Evolutionary conservation across 2,797 vertebrate species (phyloP).

Genomic region (Phrynocephalus vlangalii): DNA sequence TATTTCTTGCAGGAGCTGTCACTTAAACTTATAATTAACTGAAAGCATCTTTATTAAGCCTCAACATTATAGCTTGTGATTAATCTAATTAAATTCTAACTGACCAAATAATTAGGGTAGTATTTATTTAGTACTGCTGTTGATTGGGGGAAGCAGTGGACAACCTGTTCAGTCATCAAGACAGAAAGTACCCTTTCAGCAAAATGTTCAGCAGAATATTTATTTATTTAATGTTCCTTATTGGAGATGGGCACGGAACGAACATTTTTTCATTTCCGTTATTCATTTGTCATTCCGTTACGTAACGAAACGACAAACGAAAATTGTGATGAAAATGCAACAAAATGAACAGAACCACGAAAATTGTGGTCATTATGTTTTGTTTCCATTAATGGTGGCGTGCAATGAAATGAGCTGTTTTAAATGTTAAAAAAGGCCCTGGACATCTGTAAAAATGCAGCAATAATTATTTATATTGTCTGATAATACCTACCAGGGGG

Average conservation of each 20-base stretch:
- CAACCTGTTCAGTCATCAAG: not conserved
- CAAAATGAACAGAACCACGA: too few relatives aligned
- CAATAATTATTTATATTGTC: too few relatives aligned
- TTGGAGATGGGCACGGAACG: not conserved
- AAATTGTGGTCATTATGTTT: too few relatives aligned
- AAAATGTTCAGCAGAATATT: not conserved
- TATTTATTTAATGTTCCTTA: not conserved
- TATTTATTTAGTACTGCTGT: slow-evolving; percentile 20
- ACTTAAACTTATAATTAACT: slow-evolving; percentile 33
- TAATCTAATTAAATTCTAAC: slow-evolving; percentile 13
- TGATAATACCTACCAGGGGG: too few relatives aligned
- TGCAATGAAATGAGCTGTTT: too few relatives aligned
- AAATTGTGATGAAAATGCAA: too few relatives aligned
- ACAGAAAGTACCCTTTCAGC: not conserved
- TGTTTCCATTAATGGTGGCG: too few relatives aligned
- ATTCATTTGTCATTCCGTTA: too few relatives aligned
- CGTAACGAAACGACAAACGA: too few relatives aligned
- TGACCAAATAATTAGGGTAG: slow-evolving; percentile 25
- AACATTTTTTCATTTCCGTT: too few relatives aligned
- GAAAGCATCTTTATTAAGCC: slow-evolving; percentile 12
- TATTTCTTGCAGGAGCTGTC: slow-evolving; percentile 1
- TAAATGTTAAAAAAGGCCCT: too few relatives aligned
- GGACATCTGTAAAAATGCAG: too few relatives aligned
- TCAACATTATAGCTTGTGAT: slow-evolving; percentile 33
- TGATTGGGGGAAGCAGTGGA: not conserved